These are phyloP conservation scores for rabbit (Oryctolagus cuniculus) DNA, from an alignment of 2,113 vertebrate genomes.

Conservation along the genomic window mOryCun1.1 NC_091441.1:119605501-119606000, in stretches of 20 bases:
- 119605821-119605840: background rate
- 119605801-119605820: accelerated
- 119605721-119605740: background rate
- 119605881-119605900: background rate
- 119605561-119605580: background rate
- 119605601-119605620: background rate
- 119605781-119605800: background rate
- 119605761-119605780: background rate
- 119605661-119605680: no score
- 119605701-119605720: background rate
- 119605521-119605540: background rate
- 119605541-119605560: background rate
- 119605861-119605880: background rate
- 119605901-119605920: background rate
- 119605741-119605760: background rate
- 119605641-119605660: background rate
- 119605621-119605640: background rate
- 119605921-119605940: background rate
- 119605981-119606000: background rate
- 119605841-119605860: background rate
- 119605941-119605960: background rate
- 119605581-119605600: background rate
- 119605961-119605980: background rate
- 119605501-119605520: background rate
- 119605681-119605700: no score